These are phyloP conservation scores for Adineta ricciae DNA, from an alignment of 2,888 invertebrate genomes.

Conservation along the genomic window DNA sequence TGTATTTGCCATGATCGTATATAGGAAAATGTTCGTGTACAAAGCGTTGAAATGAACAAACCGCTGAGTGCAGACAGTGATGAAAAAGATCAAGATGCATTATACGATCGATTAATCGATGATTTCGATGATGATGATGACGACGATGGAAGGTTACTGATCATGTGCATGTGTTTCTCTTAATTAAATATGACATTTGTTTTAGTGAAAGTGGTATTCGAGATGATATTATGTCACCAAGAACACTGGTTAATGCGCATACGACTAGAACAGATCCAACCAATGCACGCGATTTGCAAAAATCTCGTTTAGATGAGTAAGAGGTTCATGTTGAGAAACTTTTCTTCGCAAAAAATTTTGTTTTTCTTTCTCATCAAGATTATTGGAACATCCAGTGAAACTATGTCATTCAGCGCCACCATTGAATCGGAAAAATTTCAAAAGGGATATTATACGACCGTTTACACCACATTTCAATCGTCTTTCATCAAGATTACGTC, in stretches of 20 bases:
- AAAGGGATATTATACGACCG: not conserved
- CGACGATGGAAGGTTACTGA: not conserved
- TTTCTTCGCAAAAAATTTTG: too few relatives aligned
- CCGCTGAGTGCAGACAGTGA: not conserved
- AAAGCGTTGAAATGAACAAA: not conserved
- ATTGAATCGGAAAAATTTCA: not conserved
- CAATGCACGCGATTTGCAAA: too few relatives aligned
- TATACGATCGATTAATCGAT: not conserved
- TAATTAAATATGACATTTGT: not conserved
- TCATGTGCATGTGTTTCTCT: not conserved
- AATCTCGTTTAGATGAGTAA: too few relatives aligned
- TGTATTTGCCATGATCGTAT: too few relatives aligned
- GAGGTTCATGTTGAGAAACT: too few relatives aligned
- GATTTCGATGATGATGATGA: not conserved
- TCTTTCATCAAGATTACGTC: not conserved
- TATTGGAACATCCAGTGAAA: not conserved
- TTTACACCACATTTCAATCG: not conserved
- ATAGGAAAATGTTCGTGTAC: not conserved
- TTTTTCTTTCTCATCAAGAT: too few relatives aligned
- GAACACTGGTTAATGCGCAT: not conserved
- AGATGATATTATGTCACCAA: constrained; percentile 7
- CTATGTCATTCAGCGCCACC: not conserved
- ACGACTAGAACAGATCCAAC: not conserved
- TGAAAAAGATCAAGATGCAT: not conserved
- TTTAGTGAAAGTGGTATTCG: not conserved